Percentiles rank a stretch among this genome's conserved stretches.
Conservation (phyloP, 1,140 invertebrate species). For the Homarus americanus region DNA sequence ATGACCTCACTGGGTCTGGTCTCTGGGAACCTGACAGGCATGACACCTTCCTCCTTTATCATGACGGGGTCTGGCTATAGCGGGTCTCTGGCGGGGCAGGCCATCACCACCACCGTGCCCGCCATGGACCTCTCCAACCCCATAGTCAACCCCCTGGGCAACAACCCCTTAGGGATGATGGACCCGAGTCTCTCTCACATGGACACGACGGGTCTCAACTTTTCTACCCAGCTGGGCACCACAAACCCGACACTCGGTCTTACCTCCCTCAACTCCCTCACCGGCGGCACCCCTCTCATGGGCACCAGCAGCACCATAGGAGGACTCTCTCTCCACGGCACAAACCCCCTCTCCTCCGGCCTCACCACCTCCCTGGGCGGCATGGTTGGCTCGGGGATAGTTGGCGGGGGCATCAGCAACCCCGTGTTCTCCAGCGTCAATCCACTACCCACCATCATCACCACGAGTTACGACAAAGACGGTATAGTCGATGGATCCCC, state of each 20-base stretch:
- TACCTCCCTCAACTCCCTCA: constrained; percentile 19
- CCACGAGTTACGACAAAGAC: constrained; percentile 68
- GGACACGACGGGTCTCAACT: constrained; percentile 26
- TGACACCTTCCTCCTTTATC: constrained; percentile 25
- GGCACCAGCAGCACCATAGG: not conserved
- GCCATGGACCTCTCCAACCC: constrained; percentile 69
- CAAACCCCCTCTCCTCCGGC: constrained; percentile 42
- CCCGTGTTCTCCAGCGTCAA: constrained; percentile 45
- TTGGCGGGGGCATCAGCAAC: constrained; percentile 31
- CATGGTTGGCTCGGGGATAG: constrained; percentile 2
- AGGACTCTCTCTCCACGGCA: constrained; percentile 25
- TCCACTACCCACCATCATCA: constrained; percentile 66
- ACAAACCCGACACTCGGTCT: constrained; percentile 4
- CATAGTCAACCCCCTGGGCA: constrained; percentile 64
- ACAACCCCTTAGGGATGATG: constrained; percentile 49
- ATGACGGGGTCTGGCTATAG: not conserved
- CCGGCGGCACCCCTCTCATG: not conserved
- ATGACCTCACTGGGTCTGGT: constrained; percentile 42
- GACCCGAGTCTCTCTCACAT: constrained; percentile 44
- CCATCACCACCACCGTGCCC: constrained; percentile 59
- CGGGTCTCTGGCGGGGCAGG: not conserved
- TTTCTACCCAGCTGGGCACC: not conserved
- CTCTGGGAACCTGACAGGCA: constrained; percentile 7
- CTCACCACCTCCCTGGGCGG: constrained; percentile 16
- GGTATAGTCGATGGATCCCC: constrained; percentile 40